These are phyloP conservation scores for Amphilophus citrinellus DNA, from an alignment of 2,113 vertebrate species.

Conservation along the genomic window DNA sequence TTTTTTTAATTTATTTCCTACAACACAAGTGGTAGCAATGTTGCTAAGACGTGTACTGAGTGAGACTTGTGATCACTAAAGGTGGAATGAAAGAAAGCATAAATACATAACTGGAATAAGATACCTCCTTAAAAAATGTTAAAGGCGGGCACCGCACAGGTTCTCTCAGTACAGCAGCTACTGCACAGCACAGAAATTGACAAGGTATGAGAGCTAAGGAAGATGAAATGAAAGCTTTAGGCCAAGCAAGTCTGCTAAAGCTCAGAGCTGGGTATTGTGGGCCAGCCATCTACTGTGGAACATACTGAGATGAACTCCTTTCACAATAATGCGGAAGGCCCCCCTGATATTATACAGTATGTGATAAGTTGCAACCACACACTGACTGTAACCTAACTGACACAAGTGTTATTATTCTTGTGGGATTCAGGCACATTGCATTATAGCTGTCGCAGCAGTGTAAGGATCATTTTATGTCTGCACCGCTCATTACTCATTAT, in stretches of 20 bases:
- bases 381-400: not conserved
- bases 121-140: not conserved
- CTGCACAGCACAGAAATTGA: not conserved
- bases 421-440: not conserved
- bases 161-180: constrained; percentile 1
- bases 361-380: not conserved
- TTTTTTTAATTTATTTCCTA: not conserved
- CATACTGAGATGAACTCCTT: constrained; percentile 8
- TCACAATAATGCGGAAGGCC: not conserved
- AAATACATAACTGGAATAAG: constrained; percentile 29
- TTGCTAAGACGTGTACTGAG: not conserved
- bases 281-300: constrained; percentile 4
- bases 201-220: not conserved
- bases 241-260: constrained; percentile 10
- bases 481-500: not conserved
- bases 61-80: not conserved
- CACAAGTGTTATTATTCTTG: not conserved
- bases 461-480: not conserved
- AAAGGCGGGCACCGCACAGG: not conserved
- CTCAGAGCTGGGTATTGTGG: constrained; percentile 14
- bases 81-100: not conserved
- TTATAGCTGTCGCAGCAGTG: not conserved
- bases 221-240: constrained; percentile 16
- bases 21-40: not conserved
- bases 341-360: not conserved